These are phyloP conservation scores for Okapia johnstoni DNA, from an alignment of 2,113 vertebrate genomes.

Conservation along the genomic window DNA sequence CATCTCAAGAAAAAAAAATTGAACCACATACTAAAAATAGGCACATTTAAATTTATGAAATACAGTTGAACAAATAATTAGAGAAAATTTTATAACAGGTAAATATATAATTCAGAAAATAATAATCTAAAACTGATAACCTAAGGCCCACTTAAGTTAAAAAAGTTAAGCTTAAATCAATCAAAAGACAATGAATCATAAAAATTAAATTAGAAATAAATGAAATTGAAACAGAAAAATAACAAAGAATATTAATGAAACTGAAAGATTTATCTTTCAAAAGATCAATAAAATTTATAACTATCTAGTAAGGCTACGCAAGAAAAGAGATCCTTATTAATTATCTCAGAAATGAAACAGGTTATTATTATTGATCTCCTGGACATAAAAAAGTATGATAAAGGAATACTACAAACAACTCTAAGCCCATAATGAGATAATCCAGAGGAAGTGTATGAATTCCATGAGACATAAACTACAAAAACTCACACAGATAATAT, in stretches of 20 bases:
- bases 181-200: neutral
- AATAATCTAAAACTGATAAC: neutral
- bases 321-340: neutral
- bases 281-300: neutral
- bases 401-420: neutral
- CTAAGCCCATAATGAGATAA: neutral
- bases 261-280: neutral
- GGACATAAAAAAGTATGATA: neutral
- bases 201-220: neutral
- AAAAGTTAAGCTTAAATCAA: neutral
- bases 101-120: neutral
- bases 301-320: neutral
- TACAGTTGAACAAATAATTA: neutral
- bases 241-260: neutral
- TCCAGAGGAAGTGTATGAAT: neutral
- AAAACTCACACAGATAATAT: neutral
- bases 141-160: neutral
- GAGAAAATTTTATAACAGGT: neutral
- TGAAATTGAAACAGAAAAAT: neutral
- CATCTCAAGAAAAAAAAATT: neutral
- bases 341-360: neutral
- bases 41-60: neutral
- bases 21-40: neutral
- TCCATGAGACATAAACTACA: neutral
- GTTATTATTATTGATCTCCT: neutral